phyloP scores from a whole-genome alignment of 1,140 invertebrate genomes.

The Harpegnathos saltator region DNA sequence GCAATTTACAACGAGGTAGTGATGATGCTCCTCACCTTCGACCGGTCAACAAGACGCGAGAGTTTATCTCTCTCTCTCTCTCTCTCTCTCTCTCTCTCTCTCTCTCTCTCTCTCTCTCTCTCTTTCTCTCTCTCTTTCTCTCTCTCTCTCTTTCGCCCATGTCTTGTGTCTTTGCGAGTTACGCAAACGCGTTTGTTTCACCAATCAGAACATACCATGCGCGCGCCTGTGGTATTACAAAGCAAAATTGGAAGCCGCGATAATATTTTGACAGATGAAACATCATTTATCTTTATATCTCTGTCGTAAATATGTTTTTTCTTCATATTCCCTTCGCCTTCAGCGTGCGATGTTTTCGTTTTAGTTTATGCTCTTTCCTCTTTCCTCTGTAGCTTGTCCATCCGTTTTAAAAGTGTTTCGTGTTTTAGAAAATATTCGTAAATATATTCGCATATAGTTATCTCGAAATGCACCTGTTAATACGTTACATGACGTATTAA shows the following conservation, averaged over 20 bases:
- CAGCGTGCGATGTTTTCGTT: neutral
- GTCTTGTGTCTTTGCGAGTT: too few relatives aligned
- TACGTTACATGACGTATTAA: conserved; percentile 27
- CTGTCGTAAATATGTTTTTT: neutral
- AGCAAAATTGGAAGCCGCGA: neutral
- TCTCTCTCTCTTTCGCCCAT: too few relatives aligned
- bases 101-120: conserved; percentile 2
- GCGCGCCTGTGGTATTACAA: too few relatives aligned
- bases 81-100: conserved; percentile 11
- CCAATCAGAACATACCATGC: neutral
- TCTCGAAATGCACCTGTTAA: conserved; percentile 37
- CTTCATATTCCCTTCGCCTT: too few relatives aligned
- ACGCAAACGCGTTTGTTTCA: neutral
- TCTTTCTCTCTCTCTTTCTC: conserved; percentile 36
- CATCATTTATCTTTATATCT: neutral
- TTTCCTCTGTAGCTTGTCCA: neutral
- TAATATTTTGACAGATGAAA: conserved; percentile 17
- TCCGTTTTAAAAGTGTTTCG: conserved; percentile 23
- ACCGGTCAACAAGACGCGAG: neutral
- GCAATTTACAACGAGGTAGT: conserved; percentile 29
- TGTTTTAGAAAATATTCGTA: conserved; percentile 37
- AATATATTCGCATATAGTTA: conserved; percentile 20
- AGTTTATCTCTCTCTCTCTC: conserved; percentile 42
- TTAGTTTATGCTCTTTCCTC: neutral
- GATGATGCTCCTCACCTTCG: neutral